Base-by-base conservation (phyloP, 2,113 vertebrate species). In the Penelope pileata region DNA sequence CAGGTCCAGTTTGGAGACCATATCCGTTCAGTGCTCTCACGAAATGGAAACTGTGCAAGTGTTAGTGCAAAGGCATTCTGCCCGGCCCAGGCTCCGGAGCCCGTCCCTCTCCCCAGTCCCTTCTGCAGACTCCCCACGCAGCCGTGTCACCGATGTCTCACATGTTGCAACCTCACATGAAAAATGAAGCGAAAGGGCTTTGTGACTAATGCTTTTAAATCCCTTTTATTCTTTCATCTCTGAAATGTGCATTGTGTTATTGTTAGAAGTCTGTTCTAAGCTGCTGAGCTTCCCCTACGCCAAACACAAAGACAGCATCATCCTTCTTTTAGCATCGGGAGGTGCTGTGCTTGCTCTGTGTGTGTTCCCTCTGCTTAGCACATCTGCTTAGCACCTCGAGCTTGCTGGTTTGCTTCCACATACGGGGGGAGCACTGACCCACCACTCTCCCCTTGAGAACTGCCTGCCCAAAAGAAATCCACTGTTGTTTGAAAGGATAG, bases 391-490 rank as follows among this genome's bases (percentile, higher is more conserved):
- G 30, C 53, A 32, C 73, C 42, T 36, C 16, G 43, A 21, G 22
- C 58, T 66, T 23, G 0, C 16, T 5, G 5, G 2, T 66, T 60
- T 60, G 18, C 45, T 47, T 59, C 38, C 51, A 60, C 29, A 19
- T 18, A 3, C 1, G 0, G 26, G 4, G 15, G 42, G 18, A 26
- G 63, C 56, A 10, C 6, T 32, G 30, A 40, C 40, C 30, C n/a
- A 54, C 29, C 27, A 3, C 2, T 56, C 53, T 36, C 11, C 34
- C 42, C 2, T 1, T 15, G 56, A 70, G 38, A 30, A 16, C n/a
- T 23, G 12, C 29, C 16, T 75, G 51, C 29, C 23, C 51, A 19
- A 54, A 19, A 29, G 5, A 48, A 62, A 40, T 17, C 7, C 3
- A 10, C 19, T 30, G 29, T 36, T 36, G 58, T 58, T 32, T 56